Conservation (phyloP, 2,113 vertebrate species). For the Semnopithecus entellus region DNA sequence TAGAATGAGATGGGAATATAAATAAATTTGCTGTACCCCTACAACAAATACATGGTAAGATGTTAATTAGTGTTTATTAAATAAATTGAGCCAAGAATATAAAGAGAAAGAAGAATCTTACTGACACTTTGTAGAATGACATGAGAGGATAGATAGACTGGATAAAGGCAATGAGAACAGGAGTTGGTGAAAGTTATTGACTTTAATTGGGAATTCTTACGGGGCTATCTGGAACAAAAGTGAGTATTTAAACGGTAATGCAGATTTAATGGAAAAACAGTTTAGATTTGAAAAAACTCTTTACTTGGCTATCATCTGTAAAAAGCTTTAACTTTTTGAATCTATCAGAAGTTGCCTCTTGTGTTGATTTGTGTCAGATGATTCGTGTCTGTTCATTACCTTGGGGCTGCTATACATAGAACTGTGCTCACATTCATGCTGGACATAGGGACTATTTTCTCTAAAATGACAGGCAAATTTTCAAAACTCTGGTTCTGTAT, state of each 20-base stretch:
- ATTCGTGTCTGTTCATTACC: no score
- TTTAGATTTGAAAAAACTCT: not conserved
- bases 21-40: not conserved
- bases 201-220: not conserved
- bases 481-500: not conserved
- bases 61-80: not conserved
- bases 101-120: not conserved
- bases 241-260: not conserved
- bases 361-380: accelerated
- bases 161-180: not conserved
- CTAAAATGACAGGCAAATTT: not conserved
- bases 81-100: not conserved
- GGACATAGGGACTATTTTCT: not conserved
- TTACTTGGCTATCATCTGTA: not conserved
- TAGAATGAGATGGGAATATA: not conserved
- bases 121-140: not conserved
- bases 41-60: not conserved
- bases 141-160: not conserved
- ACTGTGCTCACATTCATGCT: not conserved
- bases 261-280: not conserved
- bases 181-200: not conserved
- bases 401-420: accelerated
- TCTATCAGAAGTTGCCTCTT: not conserved
- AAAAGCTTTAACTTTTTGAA: not conserved
- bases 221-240: not conserved